Evolutionary conservation across 1,140 invertebrate genomes (phyloP).

Genomic region (Pogonomyrmex californicus): DNA sequence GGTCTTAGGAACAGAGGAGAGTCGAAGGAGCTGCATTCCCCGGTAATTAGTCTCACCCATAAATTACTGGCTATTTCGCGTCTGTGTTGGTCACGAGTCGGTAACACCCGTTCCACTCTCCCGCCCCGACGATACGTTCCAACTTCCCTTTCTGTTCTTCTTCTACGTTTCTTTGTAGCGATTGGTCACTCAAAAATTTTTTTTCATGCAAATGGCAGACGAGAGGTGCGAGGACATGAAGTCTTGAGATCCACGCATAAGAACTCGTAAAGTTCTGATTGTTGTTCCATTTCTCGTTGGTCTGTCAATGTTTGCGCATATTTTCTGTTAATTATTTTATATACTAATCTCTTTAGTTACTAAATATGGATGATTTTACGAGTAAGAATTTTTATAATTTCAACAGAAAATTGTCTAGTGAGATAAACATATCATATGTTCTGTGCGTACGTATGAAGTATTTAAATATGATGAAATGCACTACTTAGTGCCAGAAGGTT

Average conservation of each 20-base stretch:
- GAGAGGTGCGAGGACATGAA: constrained; percentile 3
- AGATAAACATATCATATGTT: background rate
- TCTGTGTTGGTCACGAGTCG: constrained; percentile 77
- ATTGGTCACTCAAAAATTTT: constrained; percentile 28
- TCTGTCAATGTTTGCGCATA: background rate
- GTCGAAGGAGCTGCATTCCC: constrained; percentile 84
- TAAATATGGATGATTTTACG: background rate
- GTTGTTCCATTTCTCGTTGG: background rate
- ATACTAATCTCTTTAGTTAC: background rate
- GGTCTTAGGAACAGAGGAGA: constrained; percentile 79
- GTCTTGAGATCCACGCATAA: constrained; percentile 42
- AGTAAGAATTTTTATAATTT: background rate
- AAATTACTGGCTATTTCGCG: constrained; percentile 84
- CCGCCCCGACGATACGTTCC: constrained; percentile 13
- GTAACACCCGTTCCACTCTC: constrained; percentile 53
- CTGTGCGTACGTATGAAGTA: background rate
- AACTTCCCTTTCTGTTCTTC: constrained; percentile 53
- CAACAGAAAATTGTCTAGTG: background rate
- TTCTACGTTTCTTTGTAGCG: constrained; percentile 30
- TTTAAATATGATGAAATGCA: background rate
- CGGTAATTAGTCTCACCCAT: constrained; percentile 85
- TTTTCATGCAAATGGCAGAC: constrained; percentile 17
- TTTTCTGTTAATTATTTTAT: constrained; percentile 11
- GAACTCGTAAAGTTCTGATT: background rate
- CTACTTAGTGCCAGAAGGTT: constrained; percentile 50